A percentile compares a stretch with the other conserved stretches of the same genome.
Conservation (phyloP, 2,113 vertebrate genomes). For the Brevimyrus niger region DNA sequence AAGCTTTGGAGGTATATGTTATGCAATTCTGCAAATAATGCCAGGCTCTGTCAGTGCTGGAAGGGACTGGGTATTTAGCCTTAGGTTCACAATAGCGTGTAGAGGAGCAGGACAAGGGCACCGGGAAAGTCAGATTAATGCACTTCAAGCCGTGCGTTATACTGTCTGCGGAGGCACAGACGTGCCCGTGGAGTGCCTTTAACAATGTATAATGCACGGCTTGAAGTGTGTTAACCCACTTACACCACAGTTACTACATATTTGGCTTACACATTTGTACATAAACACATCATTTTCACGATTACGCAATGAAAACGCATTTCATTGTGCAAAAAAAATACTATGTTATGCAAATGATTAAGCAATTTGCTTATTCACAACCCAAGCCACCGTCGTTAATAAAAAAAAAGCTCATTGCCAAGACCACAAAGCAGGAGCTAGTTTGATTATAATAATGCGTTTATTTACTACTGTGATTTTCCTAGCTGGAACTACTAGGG, state of each 20-base stretch:
- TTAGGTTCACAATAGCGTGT: neutral
- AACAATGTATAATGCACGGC: neutral
- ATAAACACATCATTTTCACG: neutral
- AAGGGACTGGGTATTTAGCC: neutral
- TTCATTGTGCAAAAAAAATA: neutral
- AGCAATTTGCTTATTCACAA: neutral
- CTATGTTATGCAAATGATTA: neutral
- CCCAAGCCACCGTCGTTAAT: neutral
- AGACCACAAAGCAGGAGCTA: neutral
- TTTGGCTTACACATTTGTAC: neutral
- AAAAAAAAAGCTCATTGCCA: neutral
- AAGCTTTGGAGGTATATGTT: neutral
- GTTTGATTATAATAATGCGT: neutral
- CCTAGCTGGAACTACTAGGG: neutral
- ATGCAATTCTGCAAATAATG: neutral
- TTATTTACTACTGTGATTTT: neutral
- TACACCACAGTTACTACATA: neutral
- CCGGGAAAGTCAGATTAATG: neutral
- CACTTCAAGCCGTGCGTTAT: neutral
- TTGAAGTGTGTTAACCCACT: neutral
- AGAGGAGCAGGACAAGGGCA: neutral
- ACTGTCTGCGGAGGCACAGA: neutral
- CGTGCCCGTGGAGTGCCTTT: neutral
- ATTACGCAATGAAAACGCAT: neutral
- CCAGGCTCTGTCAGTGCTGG: neutral